These are phyloP conservation scores for Tragulus kanchil DNA, from an alignment of 2,113 vertebrate genomes.

Conservation along the genomic window DNA sequence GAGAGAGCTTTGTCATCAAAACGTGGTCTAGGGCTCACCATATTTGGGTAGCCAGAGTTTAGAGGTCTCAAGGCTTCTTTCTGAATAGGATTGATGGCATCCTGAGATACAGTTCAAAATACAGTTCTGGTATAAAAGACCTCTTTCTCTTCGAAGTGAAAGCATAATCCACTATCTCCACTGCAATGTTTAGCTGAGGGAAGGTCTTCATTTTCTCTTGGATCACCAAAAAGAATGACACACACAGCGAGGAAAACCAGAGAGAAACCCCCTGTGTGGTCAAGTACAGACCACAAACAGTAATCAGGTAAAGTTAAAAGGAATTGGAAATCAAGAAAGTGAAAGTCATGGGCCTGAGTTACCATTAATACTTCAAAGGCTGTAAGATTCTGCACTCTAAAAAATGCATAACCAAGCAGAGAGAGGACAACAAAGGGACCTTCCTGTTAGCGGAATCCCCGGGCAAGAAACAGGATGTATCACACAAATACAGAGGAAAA, in stretches of 20 bases:
- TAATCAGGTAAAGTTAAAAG: not conserved
- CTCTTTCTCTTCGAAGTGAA: not conserved
- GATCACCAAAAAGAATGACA: not conserved
- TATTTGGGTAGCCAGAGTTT: not conserved
- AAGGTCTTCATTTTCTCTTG: not conserved
- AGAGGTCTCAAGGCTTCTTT: not conserved
- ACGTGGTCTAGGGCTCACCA: not conserved
- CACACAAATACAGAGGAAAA: slow-evolving; percentile 5
- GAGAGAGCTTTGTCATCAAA: not conserved
- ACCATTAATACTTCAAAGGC: not conserved
- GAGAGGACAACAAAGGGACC: not conserved
- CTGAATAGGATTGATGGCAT: not conserved
- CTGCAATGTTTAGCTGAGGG: not conserved
- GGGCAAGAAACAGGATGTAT: not conserved
- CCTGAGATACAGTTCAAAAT: not conserved
- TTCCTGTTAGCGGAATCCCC: not conserved
- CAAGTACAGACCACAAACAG: not conserved
- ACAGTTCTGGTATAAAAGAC: not conserved
- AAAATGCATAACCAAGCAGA: not conserved
- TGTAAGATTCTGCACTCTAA: not conserved
- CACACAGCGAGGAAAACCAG: not conserved
- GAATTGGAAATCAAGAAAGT: slow-evolving; percentile 27
- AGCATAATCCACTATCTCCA: not conserved
- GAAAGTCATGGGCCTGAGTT: not conserved
- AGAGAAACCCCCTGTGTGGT: not conserved